A percentile compares a stretch with the other conserved stretches of the same genome.
phyloP scores from a whole-genome alignment of 2,797 vertebrate species.

The Echiichthys vipera region DNA sequence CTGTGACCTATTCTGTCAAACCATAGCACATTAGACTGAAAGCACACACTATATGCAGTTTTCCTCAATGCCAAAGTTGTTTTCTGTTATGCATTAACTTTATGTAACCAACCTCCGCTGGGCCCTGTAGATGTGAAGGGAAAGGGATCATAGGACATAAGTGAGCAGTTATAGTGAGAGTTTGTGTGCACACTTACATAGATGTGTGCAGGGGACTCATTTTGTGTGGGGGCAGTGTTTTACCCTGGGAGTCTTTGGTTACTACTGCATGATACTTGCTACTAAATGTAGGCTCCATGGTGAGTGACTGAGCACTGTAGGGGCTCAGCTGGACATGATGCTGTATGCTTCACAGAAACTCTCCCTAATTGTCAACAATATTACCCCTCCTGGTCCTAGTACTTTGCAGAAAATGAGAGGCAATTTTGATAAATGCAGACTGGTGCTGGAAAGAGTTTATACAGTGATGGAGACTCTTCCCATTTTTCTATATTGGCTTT shows the following conservation, averaged over 20 bases:
- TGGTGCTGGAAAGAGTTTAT: not conserved
- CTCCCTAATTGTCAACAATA: not conserved
- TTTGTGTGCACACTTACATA: slow-evolving; percentile 16
- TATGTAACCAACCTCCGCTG: not conserved
- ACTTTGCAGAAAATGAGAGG: not conserved
- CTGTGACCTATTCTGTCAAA: not conserved
- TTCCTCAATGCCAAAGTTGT: not conserved
- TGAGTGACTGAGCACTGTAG: not conserved
- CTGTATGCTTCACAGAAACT: slow-evolving; percentile 5
- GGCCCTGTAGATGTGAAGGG: not conserved
- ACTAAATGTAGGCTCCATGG: not conserved
- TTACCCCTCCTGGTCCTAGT: not conserved
- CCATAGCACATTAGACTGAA: slow-evolving; percentile 2
- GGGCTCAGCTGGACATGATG: slow-evolving; percentile 7
- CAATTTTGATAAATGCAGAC: not conserved
- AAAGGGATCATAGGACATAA: slow-evolving; percentile 1
- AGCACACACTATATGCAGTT: slow-evolving; percentile 33
- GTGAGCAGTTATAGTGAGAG: not conserved
- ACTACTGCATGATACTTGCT: not conserved
- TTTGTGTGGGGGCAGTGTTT: slow-evolving; percentile 13
- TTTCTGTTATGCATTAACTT: slow-evolving; percentile 18
- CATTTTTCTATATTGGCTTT: not conserved
- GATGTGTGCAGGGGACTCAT: not conserved
- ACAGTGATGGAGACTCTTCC: too few species aligned
- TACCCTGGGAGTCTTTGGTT: not conserved